These are phyloP conservation scores for Balearica regulorum DNA, from an alignment of 2,797 vertebrate genomes.

Conservation along the genomic window DNA sequence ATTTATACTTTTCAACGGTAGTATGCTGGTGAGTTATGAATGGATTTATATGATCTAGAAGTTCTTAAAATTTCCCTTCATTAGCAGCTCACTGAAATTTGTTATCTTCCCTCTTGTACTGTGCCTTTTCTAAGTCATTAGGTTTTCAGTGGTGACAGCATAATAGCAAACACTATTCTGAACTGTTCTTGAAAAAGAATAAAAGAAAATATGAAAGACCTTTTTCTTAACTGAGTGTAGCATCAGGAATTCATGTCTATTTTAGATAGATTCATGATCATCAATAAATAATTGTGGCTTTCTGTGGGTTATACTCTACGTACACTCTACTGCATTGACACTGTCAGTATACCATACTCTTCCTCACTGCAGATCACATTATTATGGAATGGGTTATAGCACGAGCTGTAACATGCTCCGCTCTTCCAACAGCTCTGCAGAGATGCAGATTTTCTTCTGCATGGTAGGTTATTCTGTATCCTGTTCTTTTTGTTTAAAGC, in stretches of 20 bases:
- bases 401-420: accelerated
- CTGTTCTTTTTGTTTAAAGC: background rate
- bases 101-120: background rate
- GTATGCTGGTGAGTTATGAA: background rate
- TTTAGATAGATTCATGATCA: background rate
- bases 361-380: background rate
- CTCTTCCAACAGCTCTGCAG: background rate
- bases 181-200: background rate
- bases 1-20: background rate
- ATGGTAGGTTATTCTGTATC: background rate
- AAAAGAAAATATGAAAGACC: background rate
- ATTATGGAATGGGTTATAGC: background rate
- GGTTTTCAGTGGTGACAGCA: background rate
- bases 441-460: background rate
- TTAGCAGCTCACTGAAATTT: background rate
- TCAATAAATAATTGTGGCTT: background rate
- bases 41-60: background rate
- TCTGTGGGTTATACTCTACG: background rate
- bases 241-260: background rate
- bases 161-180: background rate
- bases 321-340: background rate
- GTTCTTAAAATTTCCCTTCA: background rate
- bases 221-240: background rate
- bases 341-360: background rate
- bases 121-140: background rate